phyloP scores from a whole-genome alignment of 2,888 invertebrate species.

The Dryobotodes eremita region DNA sequence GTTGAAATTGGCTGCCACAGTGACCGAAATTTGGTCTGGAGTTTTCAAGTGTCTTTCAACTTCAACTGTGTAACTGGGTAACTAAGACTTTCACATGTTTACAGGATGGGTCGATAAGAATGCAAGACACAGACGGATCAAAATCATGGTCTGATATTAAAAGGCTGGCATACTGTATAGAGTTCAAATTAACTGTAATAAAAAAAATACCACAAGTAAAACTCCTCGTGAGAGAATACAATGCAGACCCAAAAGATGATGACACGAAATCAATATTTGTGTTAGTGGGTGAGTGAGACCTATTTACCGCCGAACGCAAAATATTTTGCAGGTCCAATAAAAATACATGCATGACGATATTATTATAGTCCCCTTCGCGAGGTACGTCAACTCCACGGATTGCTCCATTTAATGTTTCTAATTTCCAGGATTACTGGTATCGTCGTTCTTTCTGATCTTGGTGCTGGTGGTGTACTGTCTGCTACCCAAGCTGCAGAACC shows the following conservation, averaged over 20 bases:
- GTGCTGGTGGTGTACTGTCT: slow-evolving; percentile 74
- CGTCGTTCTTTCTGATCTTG: slow-evolving; percentile 72
- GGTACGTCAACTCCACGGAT: background rate
- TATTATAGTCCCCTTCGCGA: background rate
- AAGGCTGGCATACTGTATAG: slow-evolving; percentile 29
- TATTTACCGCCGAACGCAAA: background rate
- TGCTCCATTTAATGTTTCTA: background rate
- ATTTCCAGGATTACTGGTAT: slow-evolving; percentile 69
- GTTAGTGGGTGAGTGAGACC: slow-evolving; percentile 33
- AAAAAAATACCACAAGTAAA: background rate
- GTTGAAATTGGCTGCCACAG: no score
- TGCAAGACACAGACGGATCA: slow-evolving; percentile 20
- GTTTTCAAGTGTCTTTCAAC: background rate
- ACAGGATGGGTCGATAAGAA: slow-evolving; percentile 45
- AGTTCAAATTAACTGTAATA: background rate
- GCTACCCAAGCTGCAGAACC: slow-evolving; percentile 70
- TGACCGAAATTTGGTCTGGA: background rate
- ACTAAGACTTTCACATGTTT: background rate
- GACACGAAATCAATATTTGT: slow-evolving; percentile 30
- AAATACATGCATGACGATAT: background rate
- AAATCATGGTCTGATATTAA: slow-evolving; percentile 31
- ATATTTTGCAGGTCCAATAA: background rate
- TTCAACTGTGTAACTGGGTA: background rate
- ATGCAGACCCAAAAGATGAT: background rate
- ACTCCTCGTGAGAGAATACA: slow-evolving; percentile 19